A percentile compares a stretch with the other conserved stretches of the same genome.
Evolutionary conservation across 2,888 invertebrate species (phyloP).

Genomic region (Stenchaetothrips biformis): DNA sequence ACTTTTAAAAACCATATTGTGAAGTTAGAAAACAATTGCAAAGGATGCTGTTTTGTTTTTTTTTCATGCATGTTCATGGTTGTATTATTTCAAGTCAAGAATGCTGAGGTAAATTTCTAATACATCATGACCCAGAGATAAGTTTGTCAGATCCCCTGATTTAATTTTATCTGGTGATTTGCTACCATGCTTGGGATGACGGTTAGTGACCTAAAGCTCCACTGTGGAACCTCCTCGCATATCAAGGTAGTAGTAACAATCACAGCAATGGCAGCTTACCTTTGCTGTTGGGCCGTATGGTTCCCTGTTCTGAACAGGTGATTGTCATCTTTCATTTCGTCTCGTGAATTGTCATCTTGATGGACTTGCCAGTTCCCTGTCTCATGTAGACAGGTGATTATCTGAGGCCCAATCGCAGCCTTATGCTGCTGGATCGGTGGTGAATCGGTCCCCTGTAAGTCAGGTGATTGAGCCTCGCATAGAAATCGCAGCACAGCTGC

Average conservation of each 20-base stretch:
- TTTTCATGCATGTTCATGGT: not conserved
- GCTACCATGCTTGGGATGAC: slow-evolving; percentile 17
- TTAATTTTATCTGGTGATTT: slow-evolving; percentile 8
- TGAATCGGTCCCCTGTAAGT: not conserved
- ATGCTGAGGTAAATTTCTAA: not conserved
- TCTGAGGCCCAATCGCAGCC: slow-evolving; percentile 20
- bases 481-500: slow-evolving; percentile 7
- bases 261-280: not conserved
- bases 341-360: not conserved
- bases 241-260: slow-evolving; percentile 11
- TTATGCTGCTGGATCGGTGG: not conserved
- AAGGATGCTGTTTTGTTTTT: not conserved
- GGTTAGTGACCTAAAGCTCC: slow-evolving; percentile 6
- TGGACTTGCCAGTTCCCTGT: slow-evolving; percentile 12
- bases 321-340: not conserved
- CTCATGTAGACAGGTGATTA: not conserved
- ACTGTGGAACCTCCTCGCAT: not conserved
- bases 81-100: not conserved
- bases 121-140: not conserved
- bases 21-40: not conserved
- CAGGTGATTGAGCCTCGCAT: slow-evolving; percentile 13
- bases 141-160: not conserved
- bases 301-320: slow-evolving; percentile 3
- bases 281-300: slow-evolving; percentile 9
- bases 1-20: not conserved